Evolutionary conservation across 1,140 invertebrate genomes (phyloP).

Genomic region (Lepidurus packardi): DNA sequence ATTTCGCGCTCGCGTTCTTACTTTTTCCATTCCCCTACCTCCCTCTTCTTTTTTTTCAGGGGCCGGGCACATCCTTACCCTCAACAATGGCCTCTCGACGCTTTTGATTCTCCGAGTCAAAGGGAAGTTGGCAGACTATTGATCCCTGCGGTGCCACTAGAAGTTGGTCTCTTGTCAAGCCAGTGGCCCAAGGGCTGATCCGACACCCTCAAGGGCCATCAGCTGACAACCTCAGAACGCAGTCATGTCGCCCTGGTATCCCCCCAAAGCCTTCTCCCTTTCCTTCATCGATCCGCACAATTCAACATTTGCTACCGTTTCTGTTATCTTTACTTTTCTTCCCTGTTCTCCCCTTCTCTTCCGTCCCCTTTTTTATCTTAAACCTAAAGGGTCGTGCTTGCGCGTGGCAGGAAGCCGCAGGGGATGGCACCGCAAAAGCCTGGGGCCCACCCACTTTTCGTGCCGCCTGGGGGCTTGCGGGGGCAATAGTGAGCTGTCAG

Average conservation of each 20-base stretch:
- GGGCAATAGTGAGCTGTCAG: conserved; percentile 16
- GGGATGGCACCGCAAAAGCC: not conserved
- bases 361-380: not conserved
- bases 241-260: conserved; percentile 23
- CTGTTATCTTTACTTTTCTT: not conserved
- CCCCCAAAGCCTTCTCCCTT: too few species aligned
- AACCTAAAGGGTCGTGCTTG: not conserved
- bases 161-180: conserved; percentile 23
- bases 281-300: not conserved
- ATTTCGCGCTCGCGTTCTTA: not conserved
- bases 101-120: not conserved
- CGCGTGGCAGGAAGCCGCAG: conserved; percentile 22
- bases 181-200: conserved; percentile 25
- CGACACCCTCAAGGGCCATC: conserved; percentile 30
- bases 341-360: not conserved
- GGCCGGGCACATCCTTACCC: not conserved
- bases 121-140: not conserved
- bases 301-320: not conserved
- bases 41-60: not conserved
- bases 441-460: not conserved
- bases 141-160: conserved; percentile 3
- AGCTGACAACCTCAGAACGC: conserved; percentile 30
- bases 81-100: not conserved
- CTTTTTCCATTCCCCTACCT: not conserved
- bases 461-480: not conserved